Evolutionary conservation across 2,797 vertebrate species (phyloP).

Genomic region (Urocyon cinereoargenteus): DNA sequence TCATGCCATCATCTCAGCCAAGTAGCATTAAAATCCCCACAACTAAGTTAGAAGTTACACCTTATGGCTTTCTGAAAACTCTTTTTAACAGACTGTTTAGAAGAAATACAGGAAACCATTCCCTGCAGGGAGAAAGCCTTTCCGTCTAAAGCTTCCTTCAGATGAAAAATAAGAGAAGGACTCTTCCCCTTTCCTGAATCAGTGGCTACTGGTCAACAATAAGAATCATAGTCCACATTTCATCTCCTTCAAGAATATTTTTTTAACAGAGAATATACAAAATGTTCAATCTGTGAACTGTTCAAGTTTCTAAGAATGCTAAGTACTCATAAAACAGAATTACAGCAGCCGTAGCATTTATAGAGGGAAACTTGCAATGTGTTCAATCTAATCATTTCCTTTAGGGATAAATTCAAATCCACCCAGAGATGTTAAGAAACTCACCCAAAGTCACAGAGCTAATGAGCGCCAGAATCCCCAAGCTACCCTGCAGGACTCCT

Average conservation of each 20-base stretch:
- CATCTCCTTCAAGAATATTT: neutral
- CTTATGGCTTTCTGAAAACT: neutral
- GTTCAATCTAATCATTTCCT: neutral
- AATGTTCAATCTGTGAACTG: neutral
- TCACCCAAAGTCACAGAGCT: neutral
- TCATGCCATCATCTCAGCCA: neutral
- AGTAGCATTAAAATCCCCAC: neutral
- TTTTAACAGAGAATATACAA: neutral
- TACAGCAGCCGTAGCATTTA: neutral
- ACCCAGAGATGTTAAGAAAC: conserved; percentile 23
- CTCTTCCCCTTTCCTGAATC: neutral
- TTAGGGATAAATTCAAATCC: neutral
- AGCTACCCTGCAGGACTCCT: neutral
- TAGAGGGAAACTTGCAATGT: neutral
- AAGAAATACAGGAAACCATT: neutral
- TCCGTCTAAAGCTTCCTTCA: neutral
- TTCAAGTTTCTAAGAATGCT: neutral
- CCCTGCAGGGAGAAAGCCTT: neutral
- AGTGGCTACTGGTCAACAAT: neutral
- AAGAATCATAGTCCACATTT: neutral
- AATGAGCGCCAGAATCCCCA: neutral
- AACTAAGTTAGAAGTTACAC: neutral
- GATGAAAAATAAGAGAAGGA: neutral
- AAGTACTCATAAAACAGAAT: neutral
- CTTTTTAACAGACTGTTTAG: neutral